Evolutionary conservation across 92 coral and sea anemone genomes (phyloP), one percentile per base, ranked within the genome.

Genomic region (Zoanthus solanderi): DNA sequence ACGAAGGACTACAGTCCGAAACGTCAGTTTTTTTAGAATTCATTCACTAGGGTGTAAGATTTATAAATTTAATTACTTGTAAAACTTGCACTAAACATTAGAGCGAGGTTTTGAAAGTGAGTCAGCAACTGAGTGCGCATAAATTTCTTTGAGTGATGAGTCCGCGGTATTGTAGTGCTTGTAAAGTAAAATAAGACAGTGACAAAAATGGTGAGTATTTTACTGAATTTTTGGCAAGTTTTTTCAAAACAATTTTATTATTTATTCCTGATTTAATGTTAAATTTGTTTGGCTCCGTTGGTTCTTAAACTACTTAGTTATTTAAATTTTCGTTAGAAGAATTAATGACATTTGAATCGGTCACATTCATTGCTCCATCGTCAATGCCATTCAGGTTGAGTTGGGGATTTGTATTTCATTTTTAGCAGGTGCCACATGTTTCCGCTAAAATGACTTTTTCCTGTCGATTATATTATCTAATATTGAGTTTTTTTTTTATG

Each of bases 111-210:
- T 28, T 50, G 92, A 63, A 63, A 63, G 17, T 94, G 97, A 94
- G 94, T 94, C 97, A 94, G 94, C 95, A 92, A 42, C 31, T 37
- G 12, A 72, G 1, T 71, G 93, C 94, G 97, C 97, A 94, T 94
- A 90, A 84, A n/a, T 48, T 28, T 14, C n/a, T 18, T 46, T 5
- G 42, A 50, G 15, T 80, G 8, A 44, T 28, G 89, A 90, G 92
- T 93, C 97, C 71, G 93, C 87, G 90, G 80, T 31, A 28, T 13
- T 14, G 9, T 9, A 48, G 73, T n/a, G 3, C 23, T 71, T 52
- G 15, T 83, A 17, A 57, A 69, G 10, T 69, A 9, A 3, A 69
- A 50, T 50, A 7, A 7, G 12, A 50, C 56, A 11, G 45, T 7
- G 17, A 31, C 45, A 69, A 45, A 69, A 69, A 69, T 69, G 75